Evolutionary conservation across 2,797 vertebrate genomes (phyloP).

Genomic region (Alauda arvensis): DNA sequence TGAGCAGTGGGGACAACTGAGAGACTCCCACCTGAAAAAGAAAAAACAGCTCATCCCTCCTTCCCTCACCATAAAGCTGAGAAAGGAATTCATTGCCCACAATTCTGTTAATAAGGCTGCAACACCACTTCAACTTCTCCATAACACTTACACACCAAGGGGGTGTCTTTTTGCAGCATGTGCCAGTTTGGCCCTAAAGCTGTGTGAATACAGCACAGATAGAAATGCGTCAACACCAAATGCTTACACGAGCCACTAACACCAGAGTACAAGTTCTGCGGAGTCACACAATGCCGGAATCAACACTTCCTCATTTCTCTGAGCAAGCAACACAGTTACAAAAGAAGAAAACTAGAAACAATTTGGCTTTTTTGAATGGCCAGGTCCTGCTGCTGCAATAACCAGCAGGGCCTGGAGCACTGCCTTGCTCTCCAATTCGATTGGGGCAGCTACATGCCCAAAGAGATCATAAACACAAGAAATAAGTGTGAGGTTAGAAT

Average conservation of each 20-base stretch:
- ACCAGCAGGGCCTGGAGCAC: fast-evolving
- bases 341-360: not conserved
- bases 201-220: not conserved
- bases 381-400: not conserved
- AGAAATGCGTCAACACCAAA: not conserved
- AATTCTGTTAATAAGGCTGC: not conserved
- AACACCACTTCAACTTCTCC: not conserved
- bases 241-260: not conserved
- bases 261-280: not conserved
- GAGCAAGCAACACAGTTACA: not conserved
- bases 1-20: not conserved
- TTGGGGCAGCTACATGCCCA: not conserved
- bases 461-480: not conserved
- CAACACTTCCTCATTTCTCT: not conserved
- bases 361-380: not conserved
- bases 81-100: not conserved
- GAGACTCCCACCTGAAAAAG: not conserved
- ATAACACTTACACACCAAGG: not conserved
- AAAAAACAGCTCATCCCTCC: not conserved
- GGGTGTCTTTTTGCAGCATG: not conserved
- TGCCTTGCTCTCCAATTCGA: fast-evolving
- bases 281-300: not conserved
- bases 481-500: not conserved
- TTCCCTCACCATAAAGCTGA: not conserved
- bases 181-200: not conserved